Evolutionary conservation across 2,113 vertebrate genomes (phyloP).

Genomic region (Arvicanthis niloticus): DNA sequence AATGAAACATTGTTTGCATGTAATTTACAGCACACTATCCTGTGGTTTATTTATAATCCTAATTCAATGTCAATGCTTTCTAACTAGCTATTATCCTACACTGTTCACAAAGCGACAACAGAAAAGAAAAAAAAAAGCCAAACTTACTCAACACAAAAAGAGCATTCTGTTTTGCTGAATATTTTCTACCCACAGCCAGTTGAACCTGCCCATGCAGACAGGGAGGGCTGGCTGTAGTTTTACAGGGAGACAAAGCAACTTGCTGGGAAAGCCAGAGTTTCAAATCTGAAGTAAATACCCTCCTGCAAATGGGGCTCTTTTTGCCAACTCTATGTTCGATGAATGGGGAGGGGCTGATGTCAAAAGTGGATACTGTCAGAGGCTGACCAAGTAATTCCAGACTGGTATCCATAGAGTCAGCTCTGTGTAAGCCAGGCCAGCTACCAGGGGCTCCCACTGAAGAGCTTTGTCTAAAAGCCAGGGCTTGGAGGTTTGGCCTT

Average conservation of each 20-base stretch:
- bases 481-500: neutral
- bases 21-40: too few relatives aligned
- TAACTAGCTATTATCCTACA: neutral
- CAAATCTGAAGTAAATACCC: neutral
- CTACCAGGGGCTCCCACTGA: neutral
- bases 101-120: neutral
- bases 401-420: neutral
- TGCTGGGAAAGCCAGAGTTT: neutral
- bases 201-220: neutral
- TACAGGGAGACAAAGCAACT: neutral
- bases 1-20: neutral
- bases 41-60: neutral
- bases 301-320: neutral
- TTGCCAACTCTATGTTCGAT: neutral
- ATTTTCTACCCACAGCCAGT: neutral
- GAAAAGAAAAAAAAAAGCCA: neutral
- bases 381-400: neutral
- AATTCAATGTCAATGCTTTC: neutral
- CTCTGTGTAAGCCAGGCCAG: neutral
- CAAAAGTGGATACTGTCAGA: neutral
- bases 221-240: neutral
- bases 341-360: neutral
- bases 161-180: neutral
- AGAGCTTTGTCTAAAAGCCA: neutral
- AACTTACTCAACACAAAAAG: neutral